Evolutionary conservation across 2,888 invertebrate genomes (phyloP).

Genomic region (Harmothoe impar): DNA sequence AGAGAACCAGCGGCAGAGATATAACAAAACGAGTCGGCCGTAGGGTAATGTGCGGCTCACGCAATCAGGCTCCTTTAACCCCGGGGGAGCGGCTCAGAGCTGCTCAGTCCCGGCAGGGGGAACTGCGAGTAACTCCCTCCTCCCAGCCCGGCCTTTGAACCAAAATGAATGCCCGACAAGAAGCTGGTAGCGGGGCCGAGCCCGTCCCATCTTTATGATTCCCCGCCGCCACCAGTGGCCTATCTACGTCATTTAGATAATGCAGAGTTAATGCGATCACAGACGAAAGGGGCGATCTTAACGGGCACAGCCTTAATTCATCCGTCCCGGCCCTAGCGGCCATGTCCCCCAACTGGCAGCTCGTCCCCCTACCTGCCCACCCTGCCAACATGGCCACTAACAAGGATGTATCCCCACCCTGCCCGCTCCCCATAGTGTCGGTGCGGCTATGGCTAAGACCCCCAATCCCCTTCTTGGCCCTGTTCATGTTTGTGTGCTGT

Average conservation of each 20-base stretch:
- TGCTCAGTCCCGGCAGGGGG: neutral
- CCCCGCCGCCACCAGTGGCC: constrained; percentile 38
- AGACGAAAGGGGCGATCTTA: constrained; percentile 49
- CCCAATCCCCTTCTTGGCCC: neutral
- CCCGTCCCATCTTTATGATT: neutral
- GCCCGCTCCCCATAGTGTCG: neutral
- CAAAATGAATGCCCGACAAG: neutral
- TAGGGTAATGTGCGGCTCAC: neutral
- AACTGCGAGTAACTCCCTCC: neutral
- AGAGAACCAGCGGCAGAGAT: neutral
- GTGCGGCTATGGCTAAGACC: neutral
- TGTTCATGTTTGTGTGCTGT: constrained; percentile 12
- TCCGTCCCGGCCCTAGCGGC: neutral
- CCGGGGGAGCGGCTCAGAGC: neutral
- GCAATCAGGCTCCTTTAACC: neutral
- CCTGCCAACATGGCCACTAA: neutral
- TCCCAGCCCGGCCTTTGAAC: constrained; percentile 34
- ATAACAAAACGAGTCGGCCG: neutral
- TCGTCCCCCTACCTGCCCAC: neutral
- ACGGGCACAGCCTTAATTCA: neutral
- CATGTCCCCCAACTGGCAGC: neutral
- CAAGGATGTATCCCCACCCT: neutral
- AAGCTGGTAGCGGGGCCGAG: neutral
- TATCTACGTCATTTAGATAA: constrained; percentile 57
- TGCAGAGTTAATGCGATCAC: constrained; percentile 54